Conservation (phyloP, 2,797 vertebrate genomes). For the Okamejei kenojei region DNA sequence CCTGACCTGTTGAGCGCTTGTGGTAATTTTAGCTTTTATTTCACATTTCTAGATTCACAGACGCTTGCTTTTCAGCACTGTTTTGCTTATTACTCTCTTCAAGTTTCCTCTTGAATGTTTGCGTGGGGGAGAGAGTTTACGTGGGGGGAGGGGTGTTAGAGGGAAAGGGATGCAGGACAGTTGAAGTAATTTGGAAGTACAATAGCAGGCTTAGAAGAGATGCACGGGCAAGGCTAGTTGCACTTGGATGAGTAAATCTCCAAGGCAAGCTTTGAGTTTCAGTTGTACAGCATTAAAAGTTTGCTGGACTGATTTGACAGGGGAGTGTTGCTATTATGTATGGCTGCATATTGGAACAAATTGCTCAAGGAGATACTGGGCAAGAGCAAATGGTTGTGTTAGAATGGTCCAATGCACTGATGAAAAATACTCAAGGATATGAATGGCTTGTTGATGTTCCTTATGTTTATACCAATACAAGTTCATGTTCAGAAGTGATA, state of each 20-base stretch:
- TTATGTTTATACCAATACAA: neutral
- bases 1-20: no score
- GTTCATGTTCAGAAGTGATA: no score
- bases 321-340: neutral
- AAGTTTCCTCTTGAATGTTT: neutral
- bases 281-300: neutral
- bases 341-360: neutral
- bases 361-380: neutral
- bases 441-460: neutral
- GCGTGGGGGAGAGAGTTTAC: no score
- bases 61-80: neutral
- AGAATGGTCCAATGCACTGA: neutral
- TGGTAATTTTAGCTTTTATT: no score
- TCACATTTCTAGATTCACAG: no score
- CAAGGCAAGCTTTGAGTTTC: neutral
- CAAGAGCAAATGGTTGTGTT: no score
- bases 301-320: neutral
- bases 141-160: neutral
- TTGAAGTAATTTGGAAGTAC: neutral
- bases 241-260: neutral
- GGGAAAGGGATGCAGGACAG: neutral
- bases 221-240: neutral
- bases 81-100: neutral
- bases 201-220: neutral
- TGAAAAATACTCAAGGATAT: neutral